These are phyloP conservation scores for Acrobasis consociella DNA, from an alignment of 2,888 invertebrate species.

Conservation along the genomic window DNA sequence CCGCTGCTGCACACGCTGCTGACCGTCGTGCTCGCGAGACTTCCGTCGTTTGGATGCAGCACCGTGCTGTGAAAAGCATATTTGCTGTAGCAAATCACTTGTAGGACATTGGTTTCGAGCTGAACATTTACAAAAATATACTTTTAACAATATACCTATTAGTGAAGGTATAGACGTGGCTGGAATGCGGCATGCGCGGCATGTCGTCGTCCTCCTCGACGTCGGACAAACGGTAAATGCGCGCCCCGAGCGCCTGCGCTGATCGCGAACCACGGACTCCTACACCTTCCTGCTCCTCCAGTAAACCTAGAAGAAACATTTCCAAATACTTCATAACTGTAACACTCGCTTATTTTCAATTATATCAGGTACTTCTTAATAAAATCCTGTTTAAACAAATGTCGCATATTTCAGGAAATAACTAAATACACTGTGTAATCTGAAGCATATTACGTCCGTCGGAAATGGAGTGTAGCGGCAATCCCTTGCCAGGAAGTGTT, in stretches of 20 bases:
- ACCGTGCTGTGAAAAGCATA: constrained; percentile 84
- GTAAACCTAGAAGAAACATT: constrained; percentile 69
- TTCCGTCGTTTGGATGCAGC: constrained; percentile 94
- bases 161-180: constrained; percentile 92
- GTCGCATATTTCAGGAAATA: too few species aligned
- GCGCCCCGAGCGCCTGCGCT: constrained; percentile 88
- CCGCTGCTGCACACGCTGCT: constrained; percentile 83
- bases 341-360: too few species aligned
- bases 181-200: constrained; percentile 89
- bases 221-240: constrained; percentile 84
- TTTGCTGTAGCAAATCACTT: too few species aligned
- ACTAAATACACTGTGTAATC: too few species aligned
- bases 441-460: too few species aligned
- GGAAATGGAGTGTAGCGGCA: too few species aligned
- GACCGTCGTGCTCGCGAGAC: constrained; percentile 86
- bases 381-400: too few species aligned
- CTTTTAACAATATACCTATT: constrained; percentile 75
- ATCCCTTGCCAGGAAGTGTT: too few species aligned
- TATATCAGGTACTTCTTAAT: too few species aligned
- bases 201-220: constrained; percentile 91
- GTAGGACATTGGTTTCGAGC: too few species aligned
- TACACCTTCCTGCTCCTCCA: constrained; percentile 96
- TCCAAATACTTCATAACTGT: too few species aligned
- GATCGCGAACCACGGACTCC: constrained; percentile 91
- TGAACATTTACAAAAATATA: too few species aligned